Evolutionary conservation across 2,113 vertebrate species (phyloP), one percentile per base, ranked within the genome.

Genomic region (Tupaia tana): DNA sequence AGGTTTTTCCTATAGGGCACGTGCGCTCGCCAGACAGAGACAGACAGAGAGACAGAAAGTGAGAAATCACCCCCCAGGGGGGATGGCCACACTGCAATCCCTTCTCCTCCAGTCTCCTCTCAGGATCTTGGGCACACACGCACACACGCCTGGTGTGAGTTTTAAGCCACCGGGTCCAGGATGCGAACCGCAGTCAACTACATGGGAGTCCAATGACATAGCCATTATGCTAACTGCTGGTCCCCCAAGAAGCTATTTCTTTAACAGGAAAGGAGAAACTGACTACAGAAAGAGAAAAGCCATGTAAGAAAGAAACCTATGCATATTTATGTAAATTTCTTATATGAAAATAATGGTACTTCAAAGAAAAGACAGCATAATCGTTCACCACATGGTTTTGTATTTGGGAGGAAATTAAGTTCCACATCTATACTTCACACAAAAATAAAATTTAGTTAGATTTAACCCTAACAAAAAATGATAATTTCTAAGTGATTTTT

Each of bases 381-480:
- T 64, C 69, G 56, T 52, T 67, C 27, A 79, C 25, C 22, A 79
- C 7, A 67, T 15, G 13, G 43, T 43, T 71, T 79, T 86, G n/a
- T 73, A 86, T 52, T 31, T 63, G 20, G 27, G 43, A 58, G 16
- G n/a, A 83, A 67, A 74, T 19, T 4, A 61, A 78, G 43, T 69
- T 80, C 79, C 25, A 80, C 61, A 73, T 2, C 71, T 43, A 3
- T 66, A 31, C 7, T 74, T 80, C 31, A 74, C 31, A 80, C 0
- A 79, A 18, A 93, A 69, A 85, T 52, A 79, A 80, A 93, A 74
- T 61, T 31, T 9, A 89, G 54, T 89, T 89, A 70, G 15, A 78
- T 31, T 9, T 92, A 61, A 66, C 89, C 0, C 20, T 85, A 86
- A 80, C 10, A 67, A 86, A 67, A 59, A 90, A 59, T 27, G 31